Evolutionary conservation across 2,797 vertebrate genomes (phyloP).

Genomic region (Bovichtus diacanthus): DNA sequence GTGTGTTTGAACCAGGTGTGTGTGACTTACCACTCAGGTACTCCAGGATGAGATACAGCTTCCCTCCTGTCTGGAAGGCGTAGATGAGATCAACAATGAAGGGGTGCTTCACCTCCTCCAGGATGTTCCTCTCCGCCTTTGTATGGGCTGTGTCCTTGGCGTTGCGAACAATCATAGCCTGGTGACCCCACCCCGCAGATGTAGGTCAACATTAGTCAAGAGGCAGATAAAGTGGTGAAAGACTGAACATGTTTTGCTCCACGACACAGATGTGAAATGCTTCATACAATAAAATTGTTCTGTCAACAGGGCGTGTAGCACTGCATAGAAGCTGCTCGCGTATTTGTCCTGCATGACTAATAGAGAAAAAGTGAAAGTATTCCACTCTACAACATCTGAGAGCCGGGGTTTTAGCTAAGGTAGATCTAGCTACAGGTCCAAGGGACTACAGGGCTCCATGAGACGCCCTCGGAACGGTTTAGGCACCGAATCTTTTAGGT

Average conservation of each 20-base stretch:
- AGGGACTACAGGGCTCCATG: too few species aligned
- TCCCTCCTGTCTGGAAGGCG: conserved; percentile 99
- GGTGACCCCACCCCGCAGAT: conserved; percentile 21
- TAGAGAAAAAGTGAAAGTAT: neutral
- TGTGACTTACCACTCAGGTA: conserved; percentile 96
- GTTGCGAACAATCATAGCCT: conserved; percentile 99
- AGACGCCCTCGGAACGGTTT: too few species aligned
- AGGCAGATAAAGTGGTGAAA: neutral
- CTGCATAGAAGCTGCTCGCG: neutral
- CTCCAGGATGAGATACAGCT: conserved; percentile 99
- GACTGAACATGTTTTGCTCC: neutral
- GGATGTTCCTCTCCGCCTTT: conserved; percentile 98
- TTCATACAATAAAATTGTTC: neutral
- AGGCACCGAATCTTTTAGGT: too few species aligned
- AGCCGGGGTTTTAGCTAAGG: too few species aligned
- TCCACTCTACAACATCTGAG: neutral
- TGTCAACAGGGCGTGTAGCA: neutral
- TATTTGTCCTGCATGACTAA: neutral
- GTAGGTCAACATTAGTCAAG: conserved; percentile 6
- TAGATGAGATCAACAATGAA: conserved; percentile 99
- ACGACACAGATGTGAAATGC: neutral
- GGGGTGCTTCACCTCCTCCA: conserved; percentile 99
- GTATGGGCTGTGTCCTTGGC: conserved; percentile 99
- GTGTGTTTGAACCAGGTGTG: neutral
- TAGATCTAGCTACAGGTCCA: too few species aligned